Evolutionary conservation across 2,888 invertebrate genomes (phyloP).

Genomic region (Coelinius sp.): DNA sequence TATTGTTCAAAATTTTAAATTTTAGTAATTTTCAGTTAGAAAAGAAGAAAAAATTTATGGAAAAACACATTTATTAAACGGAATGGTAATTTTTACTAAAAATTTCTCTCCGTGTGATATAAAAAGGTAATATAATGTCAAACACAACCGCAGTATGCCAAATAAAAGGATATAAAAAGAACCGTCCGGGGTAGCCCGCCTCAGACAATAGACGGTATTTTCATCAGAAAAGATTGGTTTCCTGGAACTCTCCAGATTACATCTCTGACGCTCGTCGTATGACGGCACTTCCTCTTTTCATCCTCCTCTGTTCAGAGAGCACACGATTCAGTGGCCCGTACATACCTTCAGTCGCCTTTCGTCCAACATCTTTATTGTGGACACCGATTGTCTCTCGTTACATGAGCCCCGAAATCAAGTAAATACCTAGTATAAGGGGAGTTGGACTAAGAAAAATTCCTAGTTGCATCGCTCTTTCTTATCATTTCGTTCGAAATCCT

Average conservation of each 20-base stretch:
- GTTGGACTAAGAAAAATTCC: not conserved
- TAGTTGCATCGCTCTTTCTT: not conserved
- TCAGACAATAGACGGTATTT: slow-evolving; percentile 56
- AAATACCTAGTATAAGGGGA: not conserved
- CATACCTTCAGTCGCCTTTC: slow-evolving; percentile 7
- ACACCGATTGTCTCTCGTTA: slow-evolving; percentile 1
- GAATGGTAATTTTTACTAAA: no score
- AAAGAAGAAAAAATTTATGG: no score
- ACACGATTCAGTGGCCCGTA: slow-evolving; percentile 37
- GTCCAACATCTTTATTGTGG: slow-evolving; percentile 20
- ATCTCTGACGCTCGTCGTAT: slow-evolving; percentile 42
- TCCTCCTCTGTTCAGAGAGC: slow-evolving; percentile 30
- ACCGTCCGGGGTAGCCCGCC: slow-evolving; percentile 48
- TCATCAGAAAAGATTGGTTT: slow-evolving; percentile 63
- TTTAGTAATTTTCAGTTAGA: no score
- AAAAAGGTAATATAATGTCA: no score
- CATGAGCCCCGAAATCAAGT: not conserved
- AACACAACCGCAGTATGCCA: slow-evolving; percentile 53
- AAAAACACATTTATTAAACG: no score
- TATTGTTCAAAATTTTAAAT: no score
- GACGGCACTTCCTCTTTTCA: slow-evolving; percentile 6
- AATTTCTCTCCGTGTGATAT: no score
- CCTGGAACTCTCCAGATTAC: slow-evolving; percentile 59
- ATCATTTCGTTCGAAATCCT: not conserved
- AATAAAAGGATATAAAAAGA: slow-evolving; percentile 42